phyloP scores from a whole-genome alignment of 2,113 vertebrate species.

The Canis aureus region DNA sequence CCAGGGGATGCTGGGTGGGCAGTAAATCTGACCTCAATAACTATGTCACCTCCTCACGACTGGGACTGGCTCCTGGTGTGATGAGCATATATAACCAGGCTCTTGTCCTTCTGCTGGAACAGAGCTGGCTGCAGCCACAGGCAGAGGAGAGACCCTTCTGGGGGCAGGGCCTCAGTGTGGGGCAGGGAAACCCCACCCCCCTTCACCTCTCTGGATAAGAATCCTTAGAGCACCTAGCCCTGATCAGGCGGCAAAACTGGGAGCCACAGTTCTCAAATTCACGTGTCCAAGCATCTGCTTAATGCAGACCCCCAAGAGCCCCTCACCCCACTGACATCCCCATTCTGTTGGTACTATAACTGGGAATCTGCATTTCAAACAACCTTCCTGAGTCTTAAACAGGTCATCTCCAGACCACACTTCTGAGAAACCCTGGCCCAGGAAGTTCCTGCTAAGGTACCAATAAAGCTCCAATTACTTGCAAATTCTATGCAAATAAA shows the following conservation, averaged over 20 bases:
- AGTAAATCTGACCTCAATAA: background rate
- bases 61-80: background rate
- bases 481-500: conserved; percentile 1
- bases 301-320: background rate
- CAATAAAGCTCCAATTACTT: background rate
- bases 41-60: background rate
- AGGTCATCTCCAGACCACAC: background rate
- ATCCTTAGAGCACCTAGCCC: background rate
- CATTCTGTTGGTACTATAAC: background rate
- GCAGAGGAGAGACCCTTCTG: background rate
- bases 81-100: background rate
- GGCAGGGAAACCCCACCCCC: background rate
- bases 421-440: background rate
- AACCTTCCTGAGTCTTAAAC: background rate
- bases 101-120: background rate
- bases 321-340: background rate
- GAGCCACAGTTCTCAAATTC: background rate
- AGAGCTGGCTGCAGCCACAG: background rate
- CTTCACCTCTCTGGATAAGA: background rate
- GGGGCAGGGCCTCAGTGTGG: background rate
- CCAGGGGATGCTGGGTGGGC: background rate
- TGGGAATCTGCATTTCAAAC: conserved; percentile 19
- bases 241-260: background rate
- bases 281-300: background rate
- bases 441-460: background rate